Conservation (phyloP, 2,888 invertebrate genomes). For the Torymus tubicola region DNA sequence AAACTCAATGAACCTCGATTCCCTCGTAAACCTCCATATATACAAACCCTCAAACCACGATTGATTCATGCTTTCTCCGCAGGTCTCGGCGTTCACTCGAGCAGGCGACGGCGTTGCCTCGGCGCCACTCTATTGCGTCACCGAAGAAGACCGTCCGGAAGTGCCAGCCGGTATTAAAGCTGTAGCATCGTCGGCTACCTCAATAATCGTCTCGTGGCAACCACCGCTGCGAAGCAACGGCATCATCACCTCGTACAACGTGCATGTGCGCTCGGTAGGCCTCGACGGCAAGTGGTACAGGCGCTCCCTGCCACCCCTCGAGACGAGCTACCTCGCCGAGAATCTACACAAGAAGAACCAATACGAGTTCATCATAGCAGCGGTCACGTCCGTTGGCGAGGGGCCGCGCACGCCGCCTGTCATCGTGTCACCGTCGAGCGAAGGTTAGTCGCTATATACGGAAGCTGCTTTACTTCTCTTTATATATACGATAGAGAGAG, state of each 20-base stretch:
- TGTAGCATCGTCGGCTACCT: conserved; percentile 89
- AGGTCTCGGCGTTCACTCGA: conserved; percentile 91
- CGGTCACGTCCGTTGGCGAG: conserved; percentile 75
- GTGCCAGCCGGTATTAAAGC: conserved; percentile 94
- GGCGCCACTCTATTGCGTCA: conserved; percentile 89
- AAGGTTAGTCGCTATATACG: conserved; percentile 68
- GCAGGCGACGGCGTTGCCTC: conserved; percentile 93
- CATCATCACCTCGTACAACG: conserved; percentile 73
- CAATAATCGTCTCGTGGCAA: conserved; percentile 92
- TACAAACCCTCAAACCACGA: neutral
- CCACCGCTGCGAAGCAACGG: conserved; percentile 92
- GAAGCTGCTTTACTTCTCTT: neutral
- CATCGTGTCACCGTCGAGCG: conserved; percentile 76
- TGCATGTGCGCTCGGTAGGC: conserved; percentile 70
- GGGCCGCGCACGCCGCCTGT: conserved; percentile 75
- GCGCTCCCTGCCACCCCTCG: conserved; percentile 69
- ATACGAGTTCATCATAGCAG: conserved; percentile 76
- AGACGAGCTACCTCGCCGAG: conserved; percentile 73
- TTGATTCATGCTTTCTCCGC: conserved; percentile 65
- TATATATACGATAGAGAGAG: neutral
- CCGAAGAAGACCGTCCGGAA: conserved; percentile 94
- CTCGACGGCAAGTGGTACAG: conserved; percentile 73
- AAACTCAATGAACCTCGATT: too few species aligned
- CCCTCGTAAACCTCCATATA: neutral
- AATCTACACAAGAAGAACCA: conserved; percentile 74